These are phyloP conservation scores for Hemithea aestivaria DNA, from an alignment of 2,888 invertebrate species.

Conservation along the genomic window DNA sequence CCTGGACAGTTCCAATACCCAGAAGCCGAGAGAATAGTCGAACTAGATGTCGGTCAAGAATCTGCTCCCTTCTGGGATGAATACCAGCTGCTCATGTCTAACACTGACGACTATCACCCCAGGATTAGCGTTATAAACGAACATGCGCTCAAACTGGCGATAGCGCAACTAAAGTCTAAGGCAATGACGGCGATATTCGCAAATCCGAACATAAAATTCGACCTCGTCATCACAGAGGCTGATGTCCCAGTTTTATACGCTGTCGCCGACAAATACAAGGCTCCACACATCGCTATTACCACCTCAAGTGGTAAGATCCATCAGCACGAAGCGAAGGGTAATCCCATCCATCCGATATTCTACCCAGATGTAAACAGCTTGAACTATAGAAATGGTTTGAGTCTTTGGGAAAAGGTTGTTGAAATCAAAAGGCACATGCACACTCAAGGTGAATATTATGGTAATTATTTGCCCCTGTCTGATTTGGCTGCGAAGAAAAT, in stretches of 20 bases:
- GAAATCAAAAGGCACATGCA: slow-evolving; percentile 54
- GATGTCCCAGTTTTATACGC: slow-evolving; percentile 69
- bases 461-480: slow-evolving; percentile 52
- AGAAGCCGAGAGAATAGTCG: slow-evolving; percentile 55
- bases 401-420: slow-evolving; percentile 54
- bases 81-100: slow-evolving; percentile 49
- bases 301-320: slow-evolving; percentile 68
- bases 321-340: slow-evolving; percentile 73
- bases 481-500: slow-evolving; percentile 61
- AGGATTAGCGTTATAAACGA: slow-evolving; percentile 53
- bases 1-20: slow-evolving; percentile 60
- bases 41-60: slow-evolving; percentile 58
- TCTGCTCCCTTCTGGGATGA: slow-evolving; percentile 61
- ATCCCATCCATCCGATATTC: slow-evolving; percentile 69
- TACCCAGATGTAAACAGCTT: slow-evolving; percentile 72
- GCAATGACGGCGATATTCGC: slow-evolving; percentile 58
- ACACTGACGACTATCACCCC: slow-evolving; percentile 57
- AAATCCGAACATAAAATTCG: slow-evolving; percentile 71
- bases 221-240: slow-evolving; percentile 78
- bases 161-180: slow-evolving; percentile 62
- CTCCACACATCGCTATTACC: slow-evolving; percentile 74
- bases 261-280: slow-evolving; percentile 73
- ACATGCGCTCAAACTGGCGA: slow-evolving; percentile 52
- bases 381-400: slow-evolving; percentile 53
- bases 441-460: slow-evolving; percentile 58